These are phyloP conservation scores for Megaleporinus macrocephalus DNA, from an alignment of 2,113 vertebrate genomes.

Conservation along the genomic window DNA sequence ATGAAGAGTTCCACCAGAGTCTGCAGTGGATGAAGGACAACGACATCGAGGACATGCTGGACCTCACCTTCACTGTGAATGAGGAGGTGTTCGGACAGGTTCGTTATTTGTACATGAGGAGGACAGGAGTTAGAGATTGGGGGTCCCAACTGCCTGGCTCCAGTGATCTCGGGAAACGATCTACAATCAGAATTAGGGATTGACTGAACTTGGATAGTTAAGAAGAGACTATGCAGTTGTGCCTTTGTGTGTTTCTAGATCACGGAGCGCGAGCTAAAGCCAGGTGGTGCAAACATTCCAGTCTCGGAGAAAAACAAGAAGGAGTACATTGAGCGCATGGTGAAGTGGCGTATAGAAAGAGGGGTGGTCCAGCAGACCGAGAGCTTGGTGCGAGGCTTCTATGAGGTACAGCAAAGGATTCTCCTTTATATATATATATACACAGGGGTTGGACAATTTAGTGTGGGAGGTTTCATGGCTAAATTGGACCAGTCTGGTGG, in stretches of 20 bases:
- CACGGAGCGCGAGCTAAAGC: constrained; percentile 95
- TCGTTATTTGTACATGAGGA: constrained; percentile 44
- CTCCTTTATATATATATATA: no score
- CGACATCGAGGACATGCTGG: constrained; percentile 96
- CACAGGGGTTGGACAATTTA: no score
- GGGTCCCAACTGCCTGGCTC: no score
- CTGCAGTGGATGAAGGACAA: constrained; percentile 99
- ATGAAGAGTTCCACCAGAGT: constrained; percentile 99
- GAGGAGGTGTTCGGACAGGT: constrained; percentile 99
- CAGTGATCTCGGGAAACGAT: no score
- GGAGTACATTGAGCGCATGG: constrained; percentile 98
- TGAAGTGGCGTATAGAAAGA: constrained; percentile 97
- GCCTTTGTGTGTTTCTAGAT: constrained; percentile 78
- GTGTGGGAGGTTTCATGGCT: no score
- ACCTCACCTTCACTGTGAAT: constrained; percentile 98
- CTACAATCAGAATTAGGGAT: no score
- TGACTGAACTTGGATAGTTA: background rate
- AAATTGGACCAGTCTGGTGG: no score
- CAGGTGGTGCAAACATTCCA: constrained; percentile 93
- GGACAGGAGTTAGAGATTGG: no score
- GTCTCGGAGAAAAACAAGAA: constrained; percentile 99
- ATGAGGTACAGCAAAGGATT: constrained; percentile 82
- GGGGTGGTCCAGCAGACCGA: constrained; percentile 98
- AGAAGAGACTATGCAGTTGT: constrained; percentile 1
- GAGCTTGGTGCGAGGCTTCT: constrained; percentile 97